Evolutionary conservation across 2,797 vertebrate genomes (phyloP), one percentile per base, ranked within the genome.

Genomic region (Spheniscus humboldti): DNA sequence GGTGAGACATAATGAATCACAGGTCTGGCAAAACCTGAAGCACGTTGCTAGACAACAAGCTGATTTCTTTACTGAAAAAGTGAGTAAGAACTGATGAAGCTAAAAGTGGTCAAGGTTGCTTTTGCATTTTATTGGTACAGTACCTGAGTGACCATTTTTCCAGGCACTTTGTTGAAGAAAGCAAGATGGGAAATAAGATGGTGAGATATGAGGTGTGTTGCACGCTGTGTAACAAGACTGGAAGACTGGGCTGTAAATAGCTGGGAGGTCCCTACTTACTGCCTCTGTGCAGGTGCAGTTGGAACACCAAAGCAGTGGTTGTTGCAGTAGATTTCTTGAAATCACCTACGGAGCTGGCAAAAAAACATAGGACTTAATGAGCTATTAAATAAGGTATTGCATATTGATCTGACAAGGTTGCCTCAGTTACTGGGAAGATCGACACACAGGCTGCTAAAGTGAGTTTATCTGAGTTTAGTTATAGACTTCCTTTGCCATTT

Each of bases 401-500:
- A 69, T 86, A 83, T 69, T 78, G 69, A 92, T 94, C 66, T 86
- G 91, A 66, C 57, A 90, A 86, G 69, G 55, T 35, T 23, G 50
- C 35, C 71, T 53, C 69, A 73, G 69, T 76, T 81, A 62, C 45
- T 3, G 59, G 73, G 50, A 96, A 69, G 81, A 84, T 22, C 24
- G 3, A 2, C 75, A 56, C 17, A 11, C 3, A 71, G 52, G 24
- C 66, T 90, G 62, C 69, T 78, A 11, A 88, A 86, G 55, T 33
- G 59, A 82, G 69, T 63, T 88, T 73, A 50, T 88, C 45, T 24
- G 55, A 77, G 79, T 28, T 52, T 90, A 94, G 76, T 56, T 81
- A 57, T 5, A 94, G 82, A 92, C 76, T 52, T 62, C 68, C 88
- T 94, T 69, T 96, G 92, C 89, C 92, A 94, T 92, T 97, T 95